A percentile compares a stretch with the other conserved stretches of the same genome.
phyloP scores from a whole-genome alignment of 2,888 invertebrate genomes.

The Phaedon cochleariae region DNA sequence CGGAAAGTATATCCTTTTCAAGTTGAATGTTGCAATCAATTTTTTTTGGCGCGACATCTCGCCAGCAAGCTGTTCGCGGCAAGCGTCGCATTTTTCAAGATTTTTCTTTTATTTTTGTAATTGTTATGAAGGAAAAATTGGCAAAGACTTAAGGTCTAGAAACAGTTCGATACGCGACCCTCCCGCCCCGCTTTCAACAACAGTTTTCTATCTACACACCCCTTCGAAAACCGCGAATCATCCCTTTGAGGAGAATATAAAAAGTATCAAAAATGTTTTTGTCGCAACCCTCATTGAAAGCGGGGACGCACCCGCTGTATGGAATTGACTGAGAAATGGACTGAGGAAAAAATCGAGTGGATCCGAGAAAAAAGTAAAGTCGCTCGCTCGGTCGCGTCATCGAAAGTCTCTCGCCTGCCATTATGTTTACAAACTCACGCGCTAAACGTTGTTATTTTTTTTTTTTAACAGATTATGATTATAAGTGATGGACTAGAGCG shows the following conservation, averaged over 20 bases:
- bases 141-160: constrained; percentile 63
- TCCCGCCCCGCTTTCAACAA: too few species aligned
- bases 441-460: constrained; percentile 63
- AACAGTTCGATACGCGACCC: constrained; percentile 60
- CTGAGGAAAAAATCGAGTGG: not conserved
- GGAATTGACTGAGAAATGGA: too few species aligned
- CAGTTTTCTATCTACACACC: too few species aligned
- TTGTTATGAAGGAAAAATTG: constrained; percentile 60
- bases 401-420: constrained; percentile 64
- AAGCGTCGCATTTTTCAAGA: constrained; percentile 53
- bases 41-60: constrained; percentile 54
- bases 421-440: constrained; percentile 59
- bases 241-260: constrained; percentile 56
- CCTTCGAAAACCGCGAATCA: constrained; percentile 43
- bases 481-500: constrained; percentile 54
- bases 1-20: constrained; percentile 55
- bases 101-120: constrained; percentile 54
- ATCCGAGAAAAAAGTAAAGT: not conserved
- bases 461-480: constrained; percentile 57
- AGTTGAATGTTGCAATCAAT: constrained; percentile 60
- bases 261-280: constrained; percentile 59
- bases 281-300: constrained; percentile 45
- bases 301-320: too few species aligned
- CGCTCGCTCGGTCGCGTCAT: constrained; percentile 47
- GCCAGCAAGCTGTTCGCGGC: constrained; percentile 36